phyloP scores from a whole-genome alignment of 64 coral and sea anemone species.

The Actinia equina region DNA sequence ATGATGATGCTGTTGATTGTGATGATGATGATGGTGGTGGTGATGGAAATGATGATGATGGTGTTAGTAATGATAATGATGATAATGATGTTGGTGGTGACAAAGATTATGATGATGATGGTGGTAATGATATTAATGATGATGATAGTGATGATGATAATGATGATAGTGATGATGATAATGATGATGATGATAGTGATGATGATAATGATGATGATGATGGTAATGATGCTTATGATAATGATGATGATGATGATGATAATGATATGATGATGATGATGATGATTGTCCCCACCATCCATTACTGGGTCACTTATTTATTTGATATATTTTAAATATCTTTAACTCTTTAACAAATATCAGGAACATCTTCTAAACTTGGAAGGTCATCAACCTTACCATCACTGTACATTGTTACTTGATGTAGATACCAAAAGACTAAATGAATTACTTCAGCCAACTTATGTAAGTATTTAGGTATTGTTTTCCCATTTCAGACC shows the following conservation, averaged over 20 bases:
- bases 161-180: neutral
- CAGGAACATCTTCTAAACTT: slow-evolving; percentile 93
- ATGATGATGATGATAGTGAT: neutral
- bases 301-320: too few species aligned
- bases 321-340: too few species aligned
- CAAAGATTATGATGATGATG: neutral
- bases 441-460: slow-evolving; percentile 59
- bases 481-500: neutral
- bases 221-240: neutral
- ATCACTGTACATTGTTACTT: slow-evolving; percentile 88
- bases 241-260: neutral
- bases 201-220: neutral
- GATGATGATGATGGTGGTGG: neutral
- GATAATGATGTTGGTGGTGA: neutral
- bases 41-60: neutral
- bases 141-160: neutral
- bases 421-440: slow-evolving; percentile 41
- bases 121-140: neutral
- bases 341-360: slow-evolving; percentile 69
- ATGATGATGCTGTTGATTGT: neutral
- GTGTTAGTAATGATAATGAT: neutral
- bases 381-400: slow-evolving; percentile 57
- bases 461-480: slow-evolving; percentile 61
- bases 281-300: too few species aligned
- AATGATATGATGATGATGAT: neutral